Percentiles rank a stretch among this genome's conserved stretches.
Conservation (phyloP, 1,140 invertebrate species). For the Oscheius sp. region DNA sequence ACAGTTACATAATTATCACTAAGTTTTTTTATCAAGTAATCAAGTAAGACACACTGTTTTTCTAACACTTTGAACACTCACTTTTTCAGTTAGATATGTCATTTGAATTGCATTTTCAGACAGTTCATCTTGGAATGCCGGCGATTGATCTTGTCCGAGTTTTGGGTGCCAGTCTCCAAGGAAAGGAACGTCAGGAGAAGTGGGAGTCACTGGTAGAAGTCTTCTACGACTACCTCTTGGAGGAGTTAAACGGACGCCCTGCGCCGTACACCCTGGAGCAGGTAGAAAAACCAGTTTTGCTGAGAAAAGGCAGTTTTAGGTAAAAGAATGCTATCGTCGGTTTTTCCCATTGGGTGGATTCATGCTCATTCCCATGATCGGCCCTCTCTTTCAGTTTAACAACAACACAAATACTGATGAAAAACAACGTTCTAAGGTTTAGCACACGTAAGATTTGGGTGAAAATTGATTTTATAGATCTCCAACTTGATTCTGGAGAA, state of each 20-base stretch:
- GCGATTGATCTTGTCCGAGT: background rate
- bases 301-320: background rate
- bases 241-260: background rate
- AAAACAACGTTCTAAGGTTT: background rate
- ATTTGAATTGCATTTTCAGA: background rate
- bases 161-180: background rate
- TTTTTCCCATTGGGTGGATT: background rate
- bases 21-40: background rate
- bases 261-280: background rate
- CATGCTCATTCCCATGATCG: background rate
- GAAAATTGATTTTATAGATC: background rate
- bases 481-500: background rate
- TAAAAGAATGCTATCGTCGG: background rate
- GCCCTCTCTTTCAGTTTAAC: background rate
- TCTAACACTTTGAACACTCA: background rate
- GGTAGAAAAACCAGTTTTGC: background rate
- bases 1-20: background rate
- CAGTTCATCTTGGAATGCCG: background rate
- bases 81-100: background rate
- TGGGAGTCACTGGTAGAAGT: background rate
- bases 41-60: background rate
- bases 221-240: background rate
- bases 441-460: background rate
- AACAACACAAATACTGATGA: background rate
- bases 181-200: background rate